phyloP scores from a whole-genome alignment of 2,888 invertebrate species.

The Tigriopus californicus region DNA sequence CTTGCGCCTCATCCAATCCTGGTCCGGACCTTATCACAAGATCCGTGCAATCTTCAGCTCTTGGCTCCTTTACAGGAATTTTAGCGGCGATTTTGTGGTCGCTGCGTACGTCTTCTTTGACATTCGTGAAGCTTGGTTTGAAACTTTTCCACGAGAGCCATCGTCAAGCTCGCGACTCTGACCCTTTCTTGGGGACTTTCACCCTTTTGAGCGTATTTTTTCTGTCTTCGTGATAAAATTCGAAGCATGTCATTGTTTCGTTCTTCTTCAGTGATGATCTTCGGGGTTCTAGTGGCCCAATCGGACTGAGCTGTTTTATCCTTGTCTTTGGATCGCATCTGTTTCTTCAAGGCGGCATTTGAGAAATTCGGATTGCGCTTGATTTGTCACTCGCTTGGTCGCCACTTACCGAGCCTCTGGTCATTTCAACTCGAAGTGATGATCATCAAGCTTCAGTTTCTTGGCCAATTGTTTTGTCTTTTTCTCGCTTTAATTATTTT shows the following conservation, averaged over 20 bases:
- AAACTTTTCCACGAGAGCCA: slow-evolving; percentile 61
- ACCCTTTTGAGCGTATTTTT: slow-evolving; percentile 44
- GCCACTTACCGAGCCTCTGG: slow-evolving; percentile 33
- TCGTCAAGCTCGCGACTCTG: slow-evolving; percentile 48
- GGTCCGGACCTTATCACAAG: no score
- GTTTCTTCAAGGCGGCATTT: slow-evolving; percentile 28
- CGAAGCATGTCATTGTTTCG: slow-evolving; percentile 33
- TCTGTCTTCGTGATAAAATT: slow-evolving; percentile 35
- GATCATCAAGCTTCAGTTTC: not conserved
- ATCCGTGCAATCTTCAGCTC: no score
- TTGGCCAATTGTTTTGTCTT: slow-evolving; percentile 1
- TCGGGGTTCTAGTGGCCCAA: slow-evolving; percentile 1
- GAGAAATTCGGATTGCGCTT: slow-evolving; percentile 27
- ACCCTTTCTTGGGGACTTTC: slow-evolving; percentile 36
- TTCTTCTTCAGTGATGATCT: slow-evolving; percentile 14
- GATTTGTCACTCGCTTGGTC: slow-evolving; percentile 20
- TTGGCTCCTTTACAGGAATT: no score
- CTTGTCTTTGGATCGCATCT: slow-evolving; percentile 30
- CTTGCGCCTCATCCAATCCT: no score
- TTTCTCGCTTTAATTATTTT: no score
- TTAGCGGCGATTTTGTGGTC: no score
- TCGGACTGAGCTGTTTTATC: slow-evolving; percentile 30
- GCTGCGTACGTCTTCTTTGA: slow-evolving; percentile 25
- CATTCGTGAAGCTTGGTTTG: slow-evolving; percentile 45
- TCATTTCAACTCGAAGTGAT: slow-evolving; percentile 24